Evolutionary conservation across 1,140 invertebrate species (phyloP).

Genomic region (Macrotrachela quadricornifera): DNA sequence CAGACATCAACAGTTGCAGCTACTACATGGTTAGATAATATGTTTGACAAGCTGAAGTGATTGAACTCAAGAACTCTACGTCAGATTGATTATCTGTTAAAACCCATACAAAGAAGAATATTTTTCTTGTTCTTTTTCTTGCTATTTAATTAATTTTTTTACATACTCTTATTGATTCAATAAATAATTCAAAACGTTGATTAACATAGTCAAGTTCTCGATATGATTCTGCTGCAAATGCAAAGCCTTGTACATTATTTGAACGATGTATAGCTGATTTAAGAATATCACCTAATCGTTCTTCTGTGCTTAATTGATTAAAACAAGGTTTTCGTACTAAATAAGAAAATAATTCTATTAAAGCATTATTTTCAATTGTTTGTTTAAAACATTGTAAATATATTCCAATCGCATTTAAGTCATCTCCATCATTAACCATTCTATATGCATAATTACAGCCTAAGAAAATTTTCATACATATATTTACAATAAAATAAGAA

Average conservation of each 20-base stretch:
- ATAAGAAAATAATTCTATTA: slow-evolving; percentile 64
- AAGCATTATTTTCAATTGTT: slow-evolving; percentile 51
- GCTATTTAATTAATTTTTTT: slow-evolving; percentile 1
- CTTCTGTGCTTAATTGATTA: slow-evolving; percentile 63
- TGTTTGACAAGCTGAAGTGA: too few species aligned
- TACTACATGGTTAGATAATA: too few species aligned
- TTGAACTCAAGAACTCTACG: too few species aligned
- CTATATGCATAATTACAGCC: slow-evolving; percentile 46
- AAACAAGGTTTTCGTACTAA: slow-evolving; percentile 74
- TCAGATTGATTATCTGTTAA: too few species aligned
- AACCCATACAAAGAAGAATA: not conserved
- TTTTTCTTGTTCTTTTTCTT: slow-evolving; percentile 1
- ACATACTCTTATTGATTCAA: slow-evolving; percentile 43
- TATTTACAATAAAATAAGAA: not conserved
- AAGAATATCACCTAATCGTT: slow-evolving; percentile 83
- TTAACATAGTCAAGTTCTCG: slow-evolving; percentile 59
- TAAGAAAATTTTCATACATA: slow-evolving; percentile 21
- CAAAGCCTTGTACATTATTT: slow-evolving; percentile 59
- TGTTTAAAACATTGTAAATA: slow-evolving; percentile 71
- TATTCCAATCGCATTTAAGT: slow-evolving; percentile 58
- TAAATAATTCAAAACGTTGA: slow-evolving; percentile 60
- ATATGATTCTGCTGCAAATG: slow-evolving; percentile 71
- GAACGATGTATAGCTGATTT: slow-evolving; percentile 55
- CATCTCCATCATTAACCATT: slow-evolving; percentile 49
- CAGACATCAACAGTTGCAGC: too few species aligned